phyloP scores from a whole-genome alignment of 1,140 invertebrate species.

The Bombus waltoni region DNA sequence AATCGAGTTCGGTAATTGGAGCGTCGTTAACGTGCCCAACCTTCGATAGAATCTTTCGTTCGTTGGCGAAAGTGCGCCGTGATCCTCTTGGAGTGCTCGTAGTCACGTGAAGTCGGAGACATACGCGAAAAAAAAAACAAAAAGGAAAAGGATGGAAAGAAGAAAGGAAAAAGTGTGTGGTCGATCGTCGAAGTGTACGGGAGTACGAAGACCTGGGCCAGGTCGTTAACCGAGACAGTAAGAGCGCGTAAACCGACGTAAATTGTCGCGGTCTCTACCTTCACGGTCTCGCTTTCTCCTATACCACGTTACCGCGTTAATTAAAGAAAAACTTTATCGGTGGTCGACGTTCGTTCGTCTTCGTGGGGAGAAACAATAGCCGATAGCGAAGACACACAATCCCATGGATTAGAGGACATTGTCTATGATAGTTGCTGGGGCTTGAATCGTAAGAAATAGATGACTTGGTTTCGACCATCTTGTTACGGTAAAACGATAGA shows the following conservation, averaged over 20 bases:
- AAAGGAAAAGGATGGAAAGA: not conserved
- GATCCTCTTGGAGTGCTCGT: constrained; percentile 7
- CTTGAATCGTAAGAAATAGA: too few relatives aligned
- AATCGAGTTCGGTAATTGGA: constrained; percentile 51
- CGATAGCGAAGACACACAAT: not conserved
- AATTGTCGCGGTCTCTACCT: constrained; percentile 55
- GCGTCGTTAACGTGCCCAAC: constrained; percentile 33
- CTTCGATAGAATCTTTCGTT: constrained; percentile 34
- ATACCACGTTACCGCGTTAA: constrained; percentile 38
- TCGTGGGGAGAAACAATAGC: constrained; percentile 13
- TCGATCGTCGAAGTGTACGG: constrained; percentile 60
- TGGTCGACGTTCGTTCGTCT: constrained; percentile 21
- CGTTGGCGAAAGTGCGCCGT: constrained; percentile 72
- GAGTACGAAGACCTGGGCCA: constrained; percentile 63
- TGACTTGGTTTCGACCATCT: too few relatives aligned
- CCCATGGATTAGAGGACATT: not conserved
- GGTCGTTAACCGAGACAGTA: constrained; percentile 66
- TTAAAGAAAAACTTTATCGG: constrained; percentile 41
- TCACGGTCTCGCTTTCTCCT: constrained; percentile 63
- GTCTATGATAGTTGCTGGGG: too few relatives aligned
- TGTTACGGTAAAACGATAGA: too few relatives aligned
- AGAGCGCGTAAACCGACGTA: constrained; percentile 48
- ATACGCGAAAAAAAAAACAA: constrained; percentile 33
- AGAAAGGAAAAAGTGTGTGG: constrained; percentile 39
- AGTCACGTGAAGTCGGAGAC: not conserved